Evolutionary conservation across 2,797 vertebrate species (phyloP).

Genomic region (Rhabdomys pumilio): DNA sequence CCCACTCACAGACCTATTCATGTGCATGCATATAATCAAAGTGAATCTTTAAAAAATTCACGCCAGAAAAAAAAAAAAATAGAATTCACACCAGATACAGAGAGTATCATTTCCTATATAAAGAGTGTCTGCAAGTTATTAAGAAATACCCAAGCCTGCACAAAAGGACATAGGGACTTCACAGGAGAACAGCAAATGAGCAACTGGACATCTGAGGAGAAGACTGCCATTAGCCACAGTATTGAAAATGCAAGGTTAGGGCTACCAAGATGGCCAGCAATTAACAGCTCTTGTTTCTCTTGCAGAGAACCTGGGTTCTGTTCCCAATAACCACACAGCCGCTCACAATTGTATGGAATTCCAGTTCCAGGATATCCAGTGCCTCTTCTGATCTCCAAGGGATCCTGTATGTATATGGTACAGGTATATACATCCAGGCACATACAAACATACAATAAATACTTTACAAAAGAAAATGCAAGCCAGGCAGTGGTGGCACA

Average conservation of each 20-base stretch:
- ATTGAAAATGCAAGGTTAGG: background rate
- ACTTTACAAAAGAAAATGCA: background rate
- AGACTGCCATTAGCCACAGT: slow-evolving; percentile 5
- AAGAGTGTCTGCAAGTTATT: slow-evolving; percentile 56
- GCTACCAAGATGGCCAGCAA: background rate
- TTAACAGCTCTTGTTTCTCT: background rate
- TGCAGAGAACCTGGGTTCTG: background rate
- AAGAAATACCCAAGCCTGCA: background rate
- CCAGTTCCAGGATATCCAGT: background rate
- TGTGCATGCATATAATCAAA: background rate
- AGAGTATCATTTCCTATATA: background rate
- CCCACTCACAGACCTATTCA: background rate
- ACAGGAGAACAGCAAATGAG: slow-evolving; percentile 38
- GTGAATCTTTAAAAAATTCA: background rate
- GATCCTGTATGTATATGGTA: background rate
- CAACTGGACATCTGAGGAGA: background rate
- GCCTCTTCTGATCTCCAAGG: background rate
- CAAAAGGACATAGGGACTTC: slow-evolving; percentile 41
- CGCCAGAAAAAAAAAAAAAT: background rate
- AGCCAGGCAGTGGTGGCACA: too few relatives aligned
- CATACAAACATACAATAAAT: too few relatives aligned
- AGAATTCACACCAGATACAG: background rate
- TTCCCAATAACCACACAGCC: background rate
- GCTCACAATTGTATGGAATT: background rate
- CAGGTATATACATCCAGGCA: background rate